Conservation (phyloP, 2,797 vertebrate genomes). For the Chloroceryle inda region DNA sequence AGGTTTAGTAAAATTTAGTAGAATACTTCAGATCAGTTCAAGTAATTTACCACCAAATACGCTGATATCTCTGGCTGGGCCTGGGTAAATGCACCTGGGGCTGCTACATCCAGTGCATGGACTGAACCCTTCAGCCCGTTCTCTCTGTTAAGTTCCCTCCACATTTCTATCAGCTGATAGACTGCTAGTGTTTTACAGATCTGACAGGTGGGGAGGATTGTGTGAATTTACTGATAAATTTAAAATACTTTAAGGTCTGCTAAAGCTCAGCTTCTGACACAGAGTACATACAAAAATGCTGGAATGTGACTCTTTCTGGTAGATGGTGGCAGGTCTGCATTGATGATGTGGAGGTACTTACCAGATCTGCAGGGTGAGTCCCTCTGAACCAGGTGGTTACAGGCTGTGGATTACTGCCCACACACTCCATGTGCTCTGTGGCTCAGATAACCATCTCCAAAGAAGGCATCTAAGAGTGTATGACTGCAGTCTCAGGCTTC, state of each 20-base stretch:
- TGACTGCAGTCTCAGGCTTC: neutral
- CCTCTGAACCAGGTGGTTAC: neutral
- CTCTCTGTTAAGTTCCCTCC: neutral
- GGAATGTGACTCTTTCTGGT: neutral
- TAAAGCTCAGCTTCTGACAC: neutral
- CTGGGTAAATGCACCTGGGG: neutral
- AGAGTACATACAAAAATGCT: neutral
- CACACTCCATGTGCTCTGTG: accelerated
- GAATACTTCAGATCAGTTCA: neutral
- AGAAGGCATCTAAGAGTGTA: too few relatives aligned
- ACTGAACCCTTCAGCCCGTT: neutral
- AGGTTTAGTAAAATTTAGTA: neutral
- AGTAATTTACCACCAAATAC: neutral
- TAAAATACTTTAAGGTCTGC: neutral
- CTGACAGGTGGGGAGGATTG: neutral
- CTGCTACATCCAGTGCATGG: neutral
- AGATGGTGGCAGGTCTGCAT: neutral
- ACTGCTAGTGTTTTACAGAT: neutral
- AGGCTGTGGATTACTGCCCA: neutral
- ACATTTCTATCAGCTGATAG: neutral
- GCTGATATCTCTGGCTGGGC: neutral
- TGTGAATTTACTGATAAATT: neutral
- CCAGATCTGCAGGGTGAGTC: neutral
- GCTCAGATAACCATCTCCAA: neutral
- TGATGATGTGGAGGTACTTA: neutral